Conservation (phyloP, 2,797 vertebrate genomes). For the Parambassis ranga region DNA sequence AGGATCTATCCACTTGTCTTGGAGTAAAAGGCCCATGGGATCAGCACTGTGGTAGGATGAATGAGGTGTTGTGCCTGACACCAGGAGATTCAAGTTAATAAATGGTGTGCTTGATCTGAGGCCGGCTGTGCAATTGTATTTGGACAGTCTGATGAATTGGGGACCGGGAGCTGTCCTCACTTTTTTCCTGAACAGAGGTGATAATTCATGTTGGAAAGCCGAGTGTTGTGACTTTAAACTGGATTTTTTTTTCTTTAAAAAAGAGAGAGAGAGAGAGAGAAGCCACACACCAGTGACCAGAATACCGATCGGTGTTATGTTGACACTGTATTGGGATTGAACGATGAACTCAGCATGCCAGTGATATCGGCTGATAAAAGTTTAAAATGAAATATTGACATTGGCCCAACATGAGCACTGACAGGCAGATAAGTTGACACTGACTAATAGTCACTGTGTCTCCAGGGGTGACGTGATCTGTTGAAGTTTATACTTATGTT, state of each 20-base stretch:
- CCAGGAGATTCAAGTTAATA: conserved; percentile 66
- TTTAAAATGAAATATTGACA: too few relatives aligned
- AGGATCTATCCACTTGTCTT: conserved; percentile 60
- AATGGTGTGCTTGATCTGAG: conserved; percentile 64
- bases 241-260: conserved; percentile 28
- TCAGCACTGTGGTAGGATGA: conserved; percentile 47
- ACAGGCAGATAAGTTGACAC: too few relatives aligned
- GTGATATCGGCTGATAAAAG: too few relatives aligned
- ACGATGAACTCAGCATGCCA: too few relatives aligned
- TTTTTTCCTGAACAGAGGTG: conserved; percentile 53
- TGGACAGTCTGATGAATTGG: conserved; percentile 75
- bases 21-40: conserved; percentile 60
- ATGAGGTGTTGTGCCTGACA: conserved; percentile 63
- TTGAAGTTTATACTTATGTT: too few relatives aligned
- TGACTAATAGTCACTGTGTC: too few relatives aligned
- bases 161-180: conserved; percentile 50
- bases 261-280: conserved; percentile 3
- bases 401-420: too few relatives aligned
- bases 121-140: conserved; percentile 67
- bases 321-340: neutral
- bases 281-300: neutral
- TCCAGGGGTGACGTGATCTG: too few relatives aligned
- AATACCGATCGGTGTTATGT: conserved; percentile 3
- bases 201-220: conserved; percentile 60
- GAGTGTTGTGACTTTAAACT: conserved; percentile 28